Evolutionary conservation across 2,888 invertebrate genomes (phyloP), one percentile per base, ranked within the genome.

Genomic region (Cheilosia grossa): DNA sequence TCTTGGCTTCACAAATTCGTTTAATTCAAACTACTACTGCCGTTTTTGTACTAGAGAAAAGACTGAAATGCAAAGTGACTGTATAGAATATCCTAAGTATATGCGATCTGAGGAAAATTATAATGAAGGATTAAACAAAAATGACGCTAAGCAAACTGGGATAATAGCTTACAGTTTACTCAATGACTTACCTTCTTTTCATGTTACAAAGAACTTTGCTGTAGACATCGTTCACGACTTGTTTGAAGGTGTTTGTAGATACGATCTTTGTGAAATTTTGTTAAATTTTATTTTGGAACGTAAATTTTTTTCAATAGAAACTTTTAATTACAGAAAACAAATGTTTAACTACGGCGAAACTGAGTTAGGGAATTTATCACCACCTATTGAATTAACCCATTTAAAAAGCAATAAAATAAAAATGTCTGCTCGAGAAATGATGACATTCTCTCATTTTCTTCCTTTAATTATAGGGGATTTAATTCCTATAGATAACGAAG

Each of bases 211-310:
- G n/a, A 87, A 83, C 64, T 73, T 49, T 70, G 53, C 67, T 19
- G 86, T 70, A 13, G 86, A 82, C 72, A 74, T 82, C 51, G 61
- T 81, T 67, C 83, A 83, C 58, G 87, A 87, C 53, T 47, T 81
- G 24, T 66, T 87, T n/a, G 80, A 87, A 78, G 87, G 87, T 13
- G 67, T 87, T 33, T 75, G 82, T 44, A 79, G 77, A 58, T 82
- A 80, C 51, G 77, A 82, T 59, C 40, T 80, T 30, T 70, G 72
- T 77, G 53, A 72, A 51, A 59, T 87, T 10, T 24, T 83, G 30
- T 59, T 61, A 69, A 27, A 53, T 37, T 70, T 82, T 27, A 44
- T 70, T 59, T 72, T 40, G 19, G 54, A 83, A 37, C 10, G 27
- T 24, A 53, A 61, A 40, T 24, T 77, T 59, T 82, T 87, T 66